Percentiles rank a stretch among this genome's conserved stretches.
Evolutionary conservation across 2,888 invertebrate species (phyloP).

Genomic region (Phrixothrix hirtus): DNA sequence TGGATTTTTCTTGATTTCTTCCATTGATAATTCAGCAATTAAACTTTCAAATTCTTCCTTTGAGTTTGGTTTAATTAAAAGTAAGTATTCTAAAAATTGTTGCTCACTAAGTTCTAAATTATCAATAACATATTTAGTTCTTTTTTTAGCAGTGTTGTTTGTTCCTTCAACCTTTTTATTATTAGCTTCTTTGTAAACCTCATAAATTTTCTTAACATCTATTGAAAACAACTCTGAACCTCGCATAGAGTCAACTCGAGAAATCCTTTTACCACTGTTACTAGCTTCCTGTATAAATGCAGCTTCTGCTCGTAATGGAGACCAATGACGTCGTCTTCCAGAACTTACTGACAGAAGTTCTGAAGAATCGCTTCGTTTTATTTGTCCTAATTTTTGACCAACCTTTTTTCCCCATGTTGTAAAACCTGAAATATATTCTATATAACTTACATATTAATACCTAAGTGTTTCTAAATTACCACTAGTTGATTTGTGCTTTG

Average conservation of each 20-base stretch:
- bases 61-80: conserved; percentile 48
- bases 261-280: conserved; percentile 49
- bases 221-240: conserved; percentile 36
- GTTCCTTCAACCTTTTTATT: conserved; percentile 26
- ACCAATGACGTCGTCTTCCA: conserved; percentile 56
- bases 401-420: conserved; percentile 65
- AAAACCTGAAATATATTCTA: conserved; percentile 54
- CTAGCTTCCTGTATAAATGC: neutral
- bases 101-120: conserved; percentile 49
- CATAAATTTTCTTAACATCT: conserved; percentile 44
- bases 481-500: conserved; percentile 34
- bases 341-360: conserved; percentile 58
- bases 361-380: conserved; percentile 63
- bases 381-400: conserved; percentile 64
- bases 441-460: too few relatives aligned
- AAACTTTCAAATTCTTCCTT: conserved; percentile 43
- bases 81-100: conserved; percentile 50
- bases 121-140: conserved; percentile 42
- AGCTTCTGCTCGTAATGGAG: conserved; percentile 48
- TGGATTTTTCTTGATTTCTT: conserved; percentile 33
- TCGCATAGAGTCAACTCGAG: conserved; percentile 61
- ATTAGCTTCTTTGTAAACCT: conserved; percentile 41
- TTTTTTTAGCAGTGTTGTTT: conserved; percentile 36
- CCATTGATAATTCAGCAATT: conserved; percentile 39
- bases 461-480: too few relatives aligned